Evolutionary conservation across 2,113 vertebrate genomes (phyloP), one percentile per base, ranked within the genome.

Genomic region (Paratilapia polleni): DNA sequence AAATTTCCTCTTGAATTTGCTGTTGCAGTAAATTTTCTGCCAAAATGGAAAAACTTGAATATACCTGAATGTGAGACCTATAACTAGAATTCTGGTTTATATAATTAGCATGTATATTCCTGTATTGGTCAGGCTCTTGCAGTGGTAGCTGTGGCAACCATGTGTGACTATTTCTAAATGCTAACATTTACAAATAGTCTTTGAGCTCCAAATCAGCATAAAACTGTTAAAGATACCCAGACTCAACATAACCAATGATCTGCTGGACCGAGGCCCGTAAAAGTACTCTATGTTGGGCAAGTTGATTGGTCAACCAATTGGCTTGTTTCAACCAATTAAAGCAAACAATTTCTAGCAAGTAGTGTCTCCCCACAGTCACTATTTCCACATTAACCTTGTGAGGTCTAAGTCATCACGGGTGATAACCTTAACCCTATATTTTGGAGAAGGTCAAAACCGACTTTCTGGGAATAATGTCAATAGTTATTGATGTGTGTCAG

Each of bases 141-240:
- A 34, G 34, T 34, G 34, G 34, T 34, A 34, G 34, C 34, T 34
- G 34, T 34, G 63, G 63, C 38, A 24, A 68, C 63, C 22, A 47
- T 0, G 2, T 0, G 63, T 26, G 13, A 47, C 22, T 47, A 19
- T 47, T 68, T 68, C 38, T 26, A 5, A 17, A n/a, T 0, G 38
- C 63, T 68, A 26, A 68, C 38, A 68, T 17, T n/a, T 38, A n/a
- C n/a, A n/a, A n/a, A n/a, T n/a, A n/a, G 24, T 22, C 38, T 26
- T 47, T 66, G 38, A 66, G 63, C 63, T 43, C 0, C 38, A 66
- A 22, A 66, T 47, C 63, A 10, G 17, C 63, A 26, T 66, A 66
- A 43, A 66, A 13, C 41, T 43, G 22, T 66, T 66, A 2, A 8
- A 66, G 0, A 66, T 66, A 17, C 63, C 43, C 36, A 43, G 63